Conservation (phyloP, 2,888 invertebrate genomes). For the Perithous albicinctus region DNA sequence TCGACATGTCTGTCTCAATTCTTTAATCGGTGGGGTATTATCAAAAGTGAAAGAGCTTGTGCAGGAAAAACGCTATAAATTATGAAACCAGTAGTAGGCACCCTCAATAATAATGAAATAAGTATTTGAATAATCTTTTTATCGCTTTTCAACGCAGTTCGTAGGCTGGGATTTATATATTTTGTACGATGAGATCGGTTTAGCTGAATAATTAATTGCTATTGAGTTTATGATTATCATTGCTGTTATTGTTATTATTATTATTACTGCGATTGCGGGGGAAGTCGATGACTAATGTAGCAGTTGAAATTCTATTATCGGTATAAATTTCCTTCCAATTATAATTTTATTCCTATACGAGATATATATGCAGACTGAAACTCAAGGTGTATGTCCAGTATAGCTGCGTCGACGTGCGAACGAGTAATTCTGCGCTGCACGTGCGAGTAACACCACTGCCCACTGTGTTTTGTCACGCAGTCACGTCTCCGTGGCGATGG, state of each 20-base stretch:
- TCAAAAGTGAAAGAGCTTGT: constrained; percentile 18
- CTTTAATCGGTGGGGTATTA: constrained; percentile 34
- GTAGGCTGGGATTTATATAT: constrained; percentile 12
- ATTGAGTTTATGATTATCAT: too few species aligned
- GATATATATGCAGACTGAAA: constrained; percentile 9
- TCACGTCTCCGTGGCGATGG: constrained; percentile 78
- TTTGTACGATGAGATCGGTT: constrained; percentile 4
- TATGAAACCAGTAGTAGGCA: constrained; percentile 30
- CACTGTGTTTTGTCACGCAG: constrained; percentile 79
- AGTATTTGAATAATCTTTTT: constrained; percentile 67
- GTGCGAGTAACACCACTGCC: constrained; percentile 73
- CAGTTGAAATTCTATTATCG: constrained; percentile 4
- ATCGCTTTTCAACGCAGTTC: constrained; percentile 36
- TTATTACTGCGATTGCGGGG: background rate
- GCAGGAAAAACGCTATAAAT: constrained; percentile 42
- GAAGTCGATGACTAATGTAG: constrained; percentile 25
- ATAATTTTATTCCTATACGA: constrained; percentile 77
- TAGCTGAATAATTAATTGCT: constrained; percentile 3
- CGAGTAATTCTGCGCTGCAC: constrained; percentile 51
- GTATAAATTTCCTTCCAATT: constrained; percentile 72
- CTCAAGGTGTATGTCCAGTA: constrained; percentile 60
- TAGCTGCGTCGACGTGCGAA: constrained; percentile 61
- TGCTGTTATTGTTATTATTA: constrained; percentile 15
- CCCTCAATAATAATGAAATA: constrained; percentile 58
- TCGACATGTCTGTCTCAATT: constrained; percentile 2